These are phyloP conservation scores for Eupithecia vulgata DNA, from an alignment of 2,888 invertebrate species.

Conservation along the genomic window DNA sequence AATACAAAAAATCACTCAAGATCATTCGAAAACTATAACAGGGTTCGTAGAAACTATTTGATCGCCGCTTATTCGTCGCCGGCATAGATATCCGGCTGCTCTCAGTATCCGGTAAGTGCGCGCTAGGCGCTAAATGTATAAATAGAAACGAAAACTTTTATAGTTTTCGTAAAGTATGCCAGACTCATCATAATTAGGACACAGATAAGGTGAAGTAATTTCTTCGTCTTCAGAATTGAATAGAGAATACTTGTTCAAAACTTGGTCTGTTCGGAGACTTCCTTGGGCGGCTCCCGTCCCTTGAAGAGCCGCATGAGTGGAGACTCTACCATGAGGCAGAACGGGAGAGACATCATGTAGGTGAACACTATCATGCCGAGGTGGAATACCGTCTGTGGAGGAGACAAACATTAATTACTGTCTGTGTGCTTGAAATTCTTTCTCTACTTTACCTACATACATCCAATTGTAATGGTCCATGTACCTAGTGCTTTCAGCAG, in stretches of 20 bases:
- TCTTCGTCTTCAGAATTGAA: not conserved
- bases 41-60: not conserved
- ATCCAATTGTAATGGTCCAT: too few relatives aligned
- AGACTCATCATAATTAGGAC: not conserved
- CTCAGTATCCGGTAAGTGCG: not conserved
- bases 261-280: slow-evolving; percentile 34
- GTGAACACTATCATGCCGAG: slow-evolving; percentile 40
- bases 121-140: not conserved
- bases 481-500: too few relatives aligned
- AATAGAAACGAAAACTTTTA: not conserved
- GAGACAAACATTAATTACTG: not conserved
- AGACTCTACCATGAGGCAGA: slow-evolving; percentile 46
- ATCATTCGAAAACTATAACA: not conserved
- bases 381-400: slow-evolving; percentile 36
- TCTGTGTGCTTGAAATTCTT: not conserved
- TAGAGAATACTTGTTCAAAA: slow-evolving; percentile 15
- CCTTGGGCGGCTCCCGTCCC: slow-evolving; percentile 17
- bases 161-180: not conserved
- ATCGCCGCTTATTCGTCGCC: too few relatives aligned
- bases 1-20: too few relatives aligned
- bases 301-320: slow-evolving; percentile 42
- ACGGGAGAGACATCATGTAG: slow-evolving; percentile 38
- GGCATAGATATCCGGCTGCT: too few relatives aligned
- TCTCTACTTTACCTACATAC: not conserved
- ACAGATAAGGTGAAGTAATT: not conserved